Evolutionary conservation across 2,888 invertebrate genomes (phyloP), one percentile per base, ranked within the genome.

Genomic region (Dolomedes plantarius): DNA sequence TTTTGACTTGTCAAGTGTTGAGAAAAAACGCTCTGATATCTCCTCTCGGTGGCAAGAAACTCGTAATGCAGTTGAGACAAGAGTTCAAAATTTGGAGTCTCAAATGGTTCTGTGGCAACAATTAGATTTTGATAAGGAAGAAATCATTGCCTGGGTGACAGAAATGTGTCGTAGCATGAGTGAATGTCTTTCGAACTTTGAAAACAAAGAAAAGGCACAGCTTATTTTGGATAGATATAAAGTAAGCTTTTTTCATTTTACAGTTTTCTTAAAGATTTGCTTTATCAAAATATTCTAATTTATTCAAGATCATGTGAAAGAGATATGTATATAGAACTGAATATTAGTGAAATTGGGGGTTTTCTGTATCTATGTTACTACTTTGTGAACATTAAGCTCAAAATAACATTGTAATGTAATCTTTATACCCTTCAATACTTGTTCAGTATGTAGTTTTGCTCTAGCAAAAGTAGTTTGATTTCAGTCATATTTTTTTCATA

Each of bases 91-190:
- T 76, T 94, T 95, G 72, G 98, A 98, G 92, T 95, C 96, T 0
- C 97, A 98, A 91, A 93, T 95, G 0, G 95, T 96, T n/a, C 95
- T 97, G 75, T 98, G 97, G 97, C 95, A 96, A 90, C 97, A 97
- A 91, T 95, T 98, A 41, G 95, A 96, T 89, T 96, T 96, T 85
- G 94, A 95, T 0, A 96, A 96, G 90, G 95, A 95, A 88, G 96
- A 96, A 90, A 92, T 98, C 1, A 92, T 95, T 0, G 94, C 94
- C 28, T 98, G 98, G 98, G 91, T 97, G 6, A 94, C 94, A 85
- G 95, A 96, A 90, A 97, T 96, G 28, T 95, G 95, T 81, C 94
- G 95, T 89, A 94, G 94, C 41, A 92, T 98, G 3, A 94, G 94
- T 67, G 94, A 94, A 89, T 95, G 96, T 31, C 94, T 94, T 74